Evolutionary conservation across 2,113 vertebrate genomes (phyloP).

Genomic region (Tautogolabrus adspersus): DNA sequence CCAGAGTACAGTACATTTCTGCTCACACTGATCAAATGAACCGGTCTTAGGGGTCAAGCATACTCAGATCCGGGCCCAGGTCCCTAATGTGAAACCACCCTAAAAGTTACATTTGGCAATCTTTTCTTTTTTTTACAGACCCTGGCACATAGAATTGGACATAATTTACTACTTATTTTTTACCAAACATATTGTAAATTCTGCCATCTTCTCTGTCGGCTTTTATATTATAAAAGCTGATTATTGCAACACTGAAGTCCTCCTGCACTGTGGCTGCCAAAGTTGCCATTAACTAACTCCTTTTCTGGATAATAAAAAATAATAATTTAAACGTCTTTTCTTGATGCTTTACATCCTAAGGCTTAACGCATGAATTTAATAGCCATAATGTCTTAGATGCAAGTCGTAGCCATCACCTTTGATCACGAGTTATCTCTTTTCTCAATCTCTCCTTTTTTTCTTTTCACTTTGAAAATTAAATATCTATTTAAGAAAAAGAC

Average conservation of each 20-base stretch:
- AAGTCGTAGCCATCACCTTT: neutral
- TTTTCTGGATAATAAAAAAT: neutral
- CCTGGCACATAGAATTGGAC: no score
- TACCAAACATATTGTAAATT: no score
- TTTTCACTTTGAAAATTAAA: neutral
- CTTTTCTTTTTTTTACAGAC: no score
- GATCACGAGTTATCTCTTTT: neutral
- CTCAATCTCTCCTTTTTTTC: neutral
- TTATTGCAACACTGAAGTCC: neutral
- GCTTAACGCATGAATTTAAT: no score
- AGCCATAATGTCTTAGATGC: neutral
- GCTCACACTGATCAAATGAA: no score
- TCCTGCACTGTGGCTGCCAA: neutral
- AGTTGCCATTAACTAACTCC: neutral
- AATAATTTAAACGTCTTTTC: neutral
- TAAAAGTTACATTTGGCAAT: no score
- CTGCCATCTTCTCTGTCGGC: neutral
- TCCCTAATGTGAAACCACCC: no score
- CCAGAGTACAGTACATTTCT: no score
- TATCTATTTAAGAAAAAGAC: no score
- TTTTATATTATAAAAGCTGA: conserved; percentile 1
- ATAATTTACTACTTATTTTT: no score
- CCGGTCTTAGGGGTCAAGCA: no score
- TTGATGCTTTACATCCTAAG: neutral
- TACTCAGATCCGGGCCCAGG: no score